Conservation (phyloP, 2,113 vertebrate genomes). For the Platichthys stellatus region DNA sequence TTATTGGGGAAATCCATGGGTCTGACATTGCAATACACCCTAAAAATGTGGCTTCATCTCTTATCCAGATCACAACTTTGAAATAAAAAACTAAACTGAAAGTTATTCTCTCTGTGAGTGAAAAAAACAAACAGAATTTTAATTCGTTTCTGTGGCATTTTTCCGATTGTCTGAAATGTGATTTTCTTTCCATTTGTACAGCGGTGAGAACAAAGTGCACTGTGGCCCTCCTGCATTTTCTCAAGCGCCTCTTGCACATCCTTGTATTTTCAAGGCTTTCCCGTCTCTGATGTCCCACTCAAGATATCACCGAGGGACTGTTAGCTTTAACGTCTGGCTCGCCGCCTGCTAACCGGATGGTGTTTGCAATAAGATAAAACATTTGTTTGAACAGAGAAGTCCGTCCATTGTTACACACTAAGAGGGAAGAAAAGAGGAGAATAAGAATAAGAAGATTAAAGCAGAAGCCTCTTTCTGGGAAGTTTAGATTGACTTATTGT, state of each 20-base stretch:
- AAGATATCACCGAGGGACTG: neutral
- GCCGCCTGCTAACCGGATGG: neutral
- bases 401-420: neutral
- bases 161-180: too few species aligned
- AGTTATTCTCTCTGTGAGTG: too few species aligned
- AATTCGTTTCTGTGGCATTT: too few species aligned
- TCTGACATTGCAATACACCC: too few species aligned
- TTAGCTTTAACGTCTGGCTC: neutral
- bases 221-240: too few species aligned
- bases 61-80: too few species aligned
- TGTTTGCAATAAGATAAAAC: neutral
- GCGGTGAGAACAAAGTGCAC: neutral
- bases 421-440: neutral
- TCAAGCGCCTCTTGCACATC: too few species aligned
- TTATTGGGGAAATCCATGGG: too few species aligned
- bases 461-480: neutral
- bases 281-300: neutral
- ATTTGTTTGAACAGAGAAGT: constrained; percentile 3
- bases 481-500: neutral
- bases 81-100: too few species aligned
- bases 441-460: constrained; percentile 11
- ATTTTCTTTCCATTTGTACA: too few species aligned
- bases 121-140: too few species aligned
- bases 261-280: neutral
- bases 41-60: too few species aligned